Evolutionary conservation across 1,140 invertebrate species (phyloP), one percentile per base, ranked within the genome.

Genomic region (Pachyrhynchus sulphureomaculatus): DNA sequence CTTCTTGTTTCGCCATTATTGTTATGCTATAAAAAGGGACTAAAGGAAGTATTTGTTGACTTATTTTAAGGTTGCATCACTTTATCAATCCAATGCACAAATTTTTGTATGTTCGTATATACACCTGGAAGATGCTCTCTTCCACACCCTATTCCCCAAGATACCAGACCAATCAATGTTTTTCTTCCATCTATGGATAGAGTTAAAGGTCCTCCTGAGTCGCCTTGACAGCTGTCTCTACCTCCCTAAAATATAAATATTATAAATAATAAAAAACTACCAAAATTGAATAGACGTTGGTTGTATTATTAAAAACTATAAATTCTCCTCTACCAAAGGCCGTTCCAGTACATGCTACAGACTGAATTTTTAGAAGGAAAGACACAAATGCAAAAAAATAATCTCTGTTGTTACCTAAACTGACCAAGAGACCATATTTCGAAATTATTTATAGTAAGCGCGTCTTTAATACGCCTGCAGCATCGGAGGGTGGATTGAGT

Each of bases 121-220:
- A 94, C 91, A 9, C 91, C 91, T 0, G 91, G 91, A n/a, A 95
- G 75, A 72, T 93, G 91, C 72, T 94, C 91, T 12, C 92, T 80
- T 4, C 92, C 92, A 66, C 92, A 95, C 12, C 92, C 92, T 61
- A 94, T 93, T 34, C 92, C 92, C 92, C 92, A 95, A 0, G 90
- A 93, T 0, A 95, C 93, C 0, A 95, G 80, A 3, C 93, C 92
- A 15, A 93, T 92, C 2, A 94, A 79, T 8, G 89, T 91, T 74
- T 87, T 89, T 29, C 90, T 83, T 0, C 91, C 91, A 45, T 93
- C 90, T 36, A 91, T 78, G 8, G 88, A 86, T 73, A 90, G 84
- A 1, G 90, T 92, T 8, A 94, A 77, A 2, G 91, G 91, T 5
- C 92, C 91, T 32, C 91, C 91, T 0, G 88, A 91, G 71, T 93